These are phyloP conservation scores for Montipora cactus DNA, from an alignment of 64 coral and sea anemone species.

Conservation along the genomic window DNA sequence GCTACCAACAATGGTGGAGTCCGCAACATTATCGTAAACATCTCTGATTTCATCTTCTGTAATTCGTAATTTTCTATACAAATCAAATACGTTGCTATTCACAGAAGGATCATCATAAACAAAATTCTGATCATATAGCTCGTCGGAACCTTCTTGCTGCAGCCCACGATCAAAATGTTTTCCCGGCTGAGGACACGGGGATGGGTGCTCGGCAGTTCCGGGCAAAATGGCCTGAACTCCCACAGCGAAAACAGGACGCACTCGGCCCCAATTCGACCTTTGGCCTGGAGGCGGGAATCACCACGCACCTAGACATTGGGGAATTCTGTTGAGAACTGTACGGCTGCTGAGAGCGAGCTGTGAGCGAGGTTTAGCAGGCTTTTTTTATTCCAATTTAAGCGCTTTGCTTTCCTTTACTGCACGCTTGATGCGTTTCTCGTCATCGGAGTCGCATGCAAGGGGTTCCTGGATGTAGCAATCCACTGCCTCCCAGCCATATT, in stretches of 20 bases:
- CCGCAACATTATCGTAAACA: background rate
- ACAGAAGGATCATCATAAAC: background rate
- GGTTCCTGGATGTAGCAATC: constrained; percentile 28
- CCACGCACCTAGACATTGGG: background rate
- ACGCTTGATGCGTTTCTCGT: constrained; percentile 15
- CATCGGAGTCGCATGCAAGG: constrained; percentile 1
- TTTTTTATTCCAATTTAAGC: background rate
- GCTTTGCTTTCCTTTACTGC: constrained; percentile 39
- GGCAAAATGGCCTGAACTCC: background rate
- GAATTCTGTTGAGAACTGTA: background rate
- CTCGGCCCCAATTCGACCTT: background rate
- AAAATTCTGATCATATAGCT: background rate
- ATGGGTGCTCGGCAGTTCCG: background rate
- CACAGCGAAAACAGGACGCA: background rate
- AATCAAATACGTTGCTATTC: background rate
- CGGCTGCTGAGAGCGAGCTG: background rate
- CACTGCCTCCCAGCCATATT: constrained; percentile 52
- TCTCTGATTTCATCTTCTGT: constrained; percentile 3
- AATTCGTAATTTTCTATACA: constrained; percentile 1
- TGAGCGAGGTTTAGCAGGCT: background rate
- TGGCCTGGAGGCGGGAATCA: background rate
- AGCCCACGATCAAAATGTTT: background rate
- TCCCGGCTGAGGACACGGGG: too few relatives aligned
- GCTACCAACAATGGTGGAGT: background rate
- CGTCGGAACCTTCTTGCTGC: background rate